A percentile compares a stretch with the other conserved stretches of the same genome.
These are phyloP conservation scores for Philereme transversata DNA, from an alignment of 2,888 invertebrate species.

Conservation along the genomic window DNA sequence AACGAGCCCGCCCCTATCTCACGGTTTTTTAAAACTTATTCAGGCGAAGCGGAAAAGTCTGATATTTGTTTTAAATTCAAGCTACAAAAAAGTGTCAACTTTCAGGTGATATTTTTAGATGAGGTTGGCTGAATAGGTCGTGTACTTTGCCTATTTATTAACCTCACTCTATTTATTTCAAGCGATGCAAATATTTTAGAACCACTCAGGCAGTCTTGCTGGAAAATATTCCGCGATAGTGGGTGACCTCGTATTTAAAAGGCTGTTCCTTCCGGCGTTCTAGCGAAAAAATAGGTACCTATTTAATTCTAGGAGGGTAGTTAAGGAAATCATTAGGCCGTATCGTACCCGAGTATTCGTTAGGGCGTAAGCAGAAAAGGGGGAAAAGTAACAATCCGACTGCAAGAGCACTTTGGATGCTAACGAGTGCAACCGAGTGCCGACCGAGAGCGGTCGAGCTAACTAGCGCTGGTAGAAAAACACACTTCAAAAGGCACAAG, in stretches of 20 bases:
- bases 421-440: slow-evolving; percentile 66
- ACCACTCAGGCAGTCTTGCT: neutral
- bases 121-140: neutral
- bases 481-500: slow-evolving; percentile 31
- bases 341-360: slow-evolving; percentile 48
- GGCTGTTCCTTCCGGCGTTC: slow-evolving; percentile 19
- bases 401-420: slow-evolving; percentile 60
- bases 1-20: slow-evolving; percentile 67
- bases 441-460: slow-evolving; percentile 58
- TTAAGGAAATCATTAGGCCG: slow-evolving; percentile 52
- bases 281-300: slow-evolving; percentile 22
- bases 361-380: slow-evolving; percentile 38
- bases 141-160: neutral
- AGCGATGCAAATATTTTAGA: neutral
- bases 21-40: slow-evolving; percentile 48
- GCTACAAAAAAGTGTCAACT: neutral
- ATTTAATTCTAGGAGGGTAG: slow-evolving; percentile 33
- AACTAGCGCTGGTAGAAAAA: slow-evolving; percentile 61
- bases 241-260: slow-evolving; percentile 24
- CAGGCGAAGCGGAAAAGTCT: slow-evolving; percentile 25
- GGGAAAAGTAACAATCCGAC: slow-evolving; percentile 63
- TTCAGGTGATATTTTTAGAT: neutral
- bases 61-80: slow-evolving; percentile 18
- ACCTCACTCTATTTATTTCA: neutral
- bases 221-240: slow-evolving; percentile 18